Conservation (phyloP, 1,140 invertebrate species). For the Neodiprion pinetum region DNA sequence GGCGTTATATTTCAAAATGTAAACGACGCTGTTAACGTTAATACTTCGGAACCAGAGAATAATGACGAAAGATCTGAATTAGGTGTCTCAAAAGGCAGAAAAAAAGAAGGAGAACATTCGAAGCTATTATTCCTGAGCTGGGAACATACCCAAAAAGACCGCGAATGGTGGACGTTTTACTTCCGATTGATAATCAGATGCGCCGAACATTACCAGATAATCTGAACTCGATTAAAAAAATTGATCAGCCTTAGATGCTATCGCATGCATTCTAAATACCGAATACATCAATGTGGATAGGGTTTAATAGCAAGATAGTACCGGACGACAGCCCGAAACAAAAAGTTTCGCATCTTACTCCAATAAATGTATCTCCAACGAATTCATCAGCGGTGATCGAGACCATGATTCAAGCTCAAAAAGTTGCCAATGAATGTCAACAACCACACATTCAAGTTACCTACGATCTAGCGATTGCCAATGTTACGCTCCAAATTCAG, state of each 20-base stretch:
- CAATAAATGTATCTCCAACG: conserved; percentile 53
- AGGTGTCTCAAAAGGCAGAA: not conserved
- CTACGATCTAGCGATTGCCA: conserved; percentile 56
- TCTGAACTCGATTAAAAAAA: conserved; percentile 19
- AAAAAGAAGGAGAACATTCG: conserved; percentile 14
- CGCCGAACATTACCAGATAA: not conserved
- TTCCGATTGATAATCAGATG: not conserved
- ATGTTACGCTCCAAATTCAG: conserved; percentile 54
- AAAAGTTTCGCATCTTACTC: conserved; percentile 46
- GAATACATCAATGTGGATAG: conserved; percentile 33
- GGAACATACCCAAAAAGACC: conserved; percentile 28
- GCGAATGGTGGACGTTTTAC: conserved; percentile 19
- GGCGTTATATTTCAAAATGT: conserved; percentile 41
- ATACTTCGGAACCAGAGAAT: not conserved
- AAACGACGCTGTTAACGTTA: not conserved
- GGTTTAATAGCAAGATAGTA: conserved; percentile 30
- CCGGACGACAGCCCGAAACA: conserved; percentile 35
- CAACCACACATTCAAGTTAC: conserved; percentile 47
- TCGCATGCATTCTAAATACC: conserved; percentile 22
- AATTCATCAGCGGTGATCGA: conserved; percentile 42
- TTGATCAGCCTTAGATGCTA: conserved; percentile 23
- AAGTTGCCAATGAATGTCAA: conserved; percentile 38
- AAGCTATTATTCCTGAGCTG: conserved; percentile 15
- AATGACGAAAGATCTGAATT: not conserved
- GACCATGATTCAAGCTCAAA: conserved; percentile 47